Evolutionary conservation across 2,888 invertebrate genomes (phyloP), one percentile per base, ranked within the genome.

Genomic region (Oscheius sp.): DNA sequence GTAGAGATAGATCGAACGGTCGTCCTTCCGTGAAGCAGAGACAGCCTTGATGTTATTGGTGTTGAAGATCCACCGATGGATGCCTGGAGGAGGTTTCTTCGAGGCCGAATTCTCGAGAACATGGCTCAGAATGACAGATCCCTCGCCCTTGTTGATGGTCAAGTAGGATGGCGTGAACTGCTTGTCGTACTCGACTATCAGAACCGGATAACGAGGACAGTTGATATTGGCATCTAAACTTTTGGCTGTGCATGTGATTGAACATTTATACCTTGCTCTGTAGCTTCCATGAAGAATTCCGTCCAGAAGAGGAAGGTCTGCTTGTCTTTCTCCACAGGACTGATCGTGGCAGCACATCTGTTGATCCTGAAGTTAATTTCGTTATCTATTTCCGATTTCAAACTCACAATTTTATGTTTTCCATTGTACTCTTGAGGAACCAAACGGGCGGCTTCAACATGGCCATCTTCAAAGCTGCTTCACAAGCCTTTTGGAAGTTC

Each of bases 221-320:
- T 78, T 80, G 68, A 94, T 94, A 75, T 93, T 93, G 33, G 57
- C 93, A 75, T 92, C 92, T 13, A 76, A 63, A 21, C 21, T 21
- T 21, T 21, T 21, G 21, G 21, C 21, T 21, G 21, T 21, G 21
- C 21, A 21, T 21, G 21, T 21, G 21, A 21, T 21, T 21, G 21
- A 21, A 21, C 21, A 21, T 21, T 21, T 21, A 21, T 21, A 21
- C 21, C 21, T 21, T 21, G 21, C 89, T 94, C 94, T 42, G 94
- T 95, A 11, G 96, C 96, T 91, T 96, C 97, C 51, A 95, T 92
- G 90, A 99, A 98, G 91, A 95, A 98, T 88, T 99, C 98, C 93
- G 96, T 75, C 84, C 84, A 84, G 75, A 83, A 84, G 9, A 83
- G 76, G 57, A 82, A 83, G 63, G 81, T 80, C 70, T 84, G 83